Evolutionary conservation across 2,888 invertebrate species (phyloP), one percentile per base, ranked within the genome.

Genomic region (Aspidiotus rigidus): DNA sequence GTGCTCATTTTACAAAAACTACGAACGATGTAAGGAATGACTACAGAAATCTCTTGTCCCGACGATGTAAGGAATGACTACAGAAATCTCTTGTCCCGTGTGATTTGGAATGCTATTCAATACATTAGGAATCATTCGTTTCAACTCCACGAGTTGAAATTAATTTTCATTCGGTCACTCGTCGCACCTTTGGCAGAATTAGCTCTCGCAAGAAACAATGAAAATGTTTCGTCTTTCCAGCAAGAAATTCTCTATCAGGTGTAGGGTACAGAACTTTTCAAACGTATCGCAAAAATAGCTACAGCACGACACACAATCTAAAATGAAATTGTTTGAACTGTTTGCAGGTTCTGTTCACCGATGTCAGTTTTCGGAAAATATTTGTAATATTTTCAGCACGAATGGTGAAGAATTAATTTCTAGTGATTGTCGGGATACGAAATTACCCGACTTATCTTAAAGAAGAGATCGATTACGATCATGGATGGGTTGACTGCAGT

Each of bases 321-420:
- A 17, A 6, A n/a, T 56, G 2, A 62, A 15, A 13, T 13, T 44
- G 49, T 44, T 59, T 5, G 17, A 17, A 15, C 10, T 59, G 6
- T 56, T 59, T 42, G 44, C 11, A 66, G 66, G 66, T 66, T 17
- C 41, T 66, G n/a, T 59, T 60, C 15, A 59, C 16, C 28, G 42
- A 59, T 49, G 7, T 59, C 7, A 49, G 59, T 11, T 66, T 59
- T 16, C 55, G 28, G 28, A 57, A 66, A 7, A 16, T 49, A n/a
- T 59, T 59, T 11, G 59, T 7, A 44, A 59, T 39, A 41, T 66
- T 9, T 41, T 62, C n/a, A 17, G n/a, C 16, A 49, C 59, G 3
- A 49, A 66, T 17, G 28, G 41, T 17, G 57, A 59, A n/a, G 17
- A 49, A 28, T 44, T 57, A 13, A 59, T 49, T 11, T 44, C 49